A percentile compares a stretch with the other conserved stretches of the same genome.
phyloP scores from a whole-genome alignment of 2,797 vertebrate species.

The Periparus ater region DNA sequence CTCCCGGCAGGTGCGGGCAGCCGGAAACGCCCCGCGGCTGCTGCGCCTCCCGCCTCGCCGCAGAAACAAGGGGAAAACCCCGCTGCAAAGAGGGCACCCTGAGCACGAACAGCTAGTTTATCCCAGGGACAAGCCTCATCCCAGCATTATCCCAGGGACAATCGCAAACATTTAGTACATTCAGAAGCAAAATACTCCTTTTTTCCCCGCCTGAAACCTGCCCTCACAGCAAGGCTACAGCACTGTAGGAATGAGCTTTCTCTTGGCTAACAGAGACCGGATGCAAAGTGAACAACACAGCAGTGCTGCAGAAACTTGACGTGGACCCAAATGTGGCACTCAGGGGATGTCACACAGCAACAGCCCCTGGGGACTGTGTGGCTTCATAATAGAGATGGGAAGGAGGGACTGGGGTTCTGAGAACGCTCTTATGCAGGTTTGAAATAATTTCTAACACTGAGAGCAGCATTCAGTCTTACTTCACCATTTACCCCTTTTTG shows the following conservation, averaged over 20 bases:
- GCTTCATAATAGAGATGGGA: not conserved
- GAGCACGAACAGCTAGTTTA: rapidly evolving
- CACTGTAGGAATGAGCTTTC: not conserved
- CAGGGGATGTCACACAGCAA: not conserved
- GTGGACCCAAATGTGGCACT: not conserved
- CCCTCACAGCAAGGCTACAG: not conserved
- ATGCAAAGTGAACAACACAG: not conserved
- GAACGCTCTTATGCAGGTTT: not conserved
- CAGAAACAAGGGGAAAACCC: not conserved
- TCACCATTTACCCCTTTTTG: not conserved
- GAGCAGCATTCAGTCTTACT: not conserved
- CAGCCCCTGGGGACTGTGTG: not conserved
- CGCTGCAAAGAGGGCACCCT: not conserved
- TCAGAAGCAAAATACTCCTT: not conserved
- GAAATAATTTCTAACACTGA: not conserved
- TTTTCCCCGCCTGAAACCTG: not conserved
- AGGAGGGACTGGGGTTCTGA: not conserved
- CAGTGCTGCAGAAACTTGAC: not conserved
- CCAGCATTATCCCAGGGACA: too few species aligned
- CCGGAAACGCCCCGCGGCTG: not conserved
- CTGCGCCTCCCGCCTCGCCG: not conserved
- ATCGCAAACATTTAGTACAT: not conserved
- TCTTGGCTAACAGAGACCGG: not conserved
- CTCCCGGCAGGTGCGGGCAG: not conserved
- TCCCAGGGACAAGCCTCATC: not conserved